Evolutionary conservation across 1,140 invertebrate genomes (phyloP), one percentile per base, ranked within the genome.

Genomic region (Lepidurus arcticus): DNA sequence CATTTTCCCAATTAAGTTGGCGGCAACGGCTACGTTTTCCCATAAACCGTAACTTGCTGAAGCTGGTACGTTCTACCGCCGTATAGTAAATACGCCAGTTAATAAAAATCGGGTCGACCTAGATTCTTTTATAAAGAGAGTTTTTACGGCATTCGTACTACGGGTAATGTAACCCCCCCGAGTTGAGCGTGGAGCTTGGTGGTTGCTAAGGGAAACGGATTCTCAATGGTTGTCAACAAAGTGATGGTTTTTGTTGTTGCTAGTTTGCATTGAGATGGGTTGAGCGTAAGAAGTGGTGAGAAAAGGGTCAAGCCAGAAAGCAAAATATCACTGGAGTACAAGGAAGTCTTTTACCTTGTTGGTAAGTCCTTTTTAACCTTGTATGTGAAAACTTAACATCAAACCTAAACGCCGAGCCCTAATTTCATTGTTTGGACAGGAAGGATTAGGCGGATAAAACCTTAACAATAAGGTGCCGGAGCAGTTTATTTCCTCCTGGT

Each of bases 221-320:
- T 65, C 53, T 65, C 9, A 65, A 65, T 65, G 53, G 53, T 21
- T 65, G 53, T 65, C 53, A 65, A 65, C 53, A 65, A 65, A 65
- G 53, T 21, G 21, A 21, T 13, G 53, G n/a, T 65, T 65, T 65
- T 65, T 65, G 47, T 11, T 16, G 2, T 65, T n/a, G 6, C 16
- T 65, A 65, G 53, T 65, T n/a, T 65, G 53, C 53, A 13, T 21
- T 9, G 21, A 65, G 53, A 65, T 65, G 53, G 53, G 21, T 21
- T 65, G 53, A 21, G 53, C 53, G 7, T 65, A 65, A 21, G 53
- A 1, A 65, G 53, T 65, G 53, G 53, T 65, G 16, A 34, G 34
- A 65, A 65, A 65, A 16, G 13, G 53, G 21, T 13, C 21, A 65
- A 21, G 13, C 6, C 47, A 65, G 47, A 65, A 13, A 13, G 1